Conservation (phyloP, 2,888 invertebrate genomes). For the Congeria kusceri region DNA sequence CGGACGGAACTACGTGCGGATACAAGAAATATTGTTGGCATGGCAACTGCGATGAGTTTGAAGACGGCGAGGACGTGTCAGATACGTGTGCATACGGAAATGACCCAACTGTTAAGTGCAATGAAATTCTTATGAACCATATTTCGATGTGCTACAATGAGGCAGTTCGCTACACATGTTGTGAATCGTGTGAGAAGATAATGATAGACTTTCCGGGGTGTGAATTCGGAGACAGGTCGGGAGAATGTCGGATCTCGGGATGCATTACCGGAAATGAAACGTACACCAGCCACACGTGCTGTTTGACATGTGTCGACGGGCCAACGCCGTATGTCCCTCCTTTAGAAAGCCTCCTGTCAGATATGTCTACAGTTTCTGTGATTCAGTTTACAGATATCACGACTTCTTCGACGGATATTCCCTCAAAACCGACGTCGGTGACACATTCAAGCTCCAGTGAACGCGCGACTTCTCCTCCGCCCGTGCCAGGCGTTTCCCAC, state of each 20-base stretch:
- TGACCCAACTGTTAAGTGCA: conserved; percentile 33
- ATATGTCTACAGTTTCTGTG: background rate
- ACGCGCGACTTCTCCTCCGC: background rate
- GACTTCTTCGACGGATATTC: too few relatives aligned
- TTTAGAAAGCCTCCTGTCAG: background rate
- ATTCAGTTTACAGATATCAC: too few relatives aligned
- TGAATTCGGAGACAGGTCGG: conserved; percentile 53
- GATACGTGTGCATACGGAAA: conserved; percentile 56
- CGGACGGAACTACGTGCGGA: conserved; percentile 63
- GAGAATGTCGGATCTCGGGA: conserved; percentile 18
- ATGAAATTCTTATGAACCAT: conserved; percentile 1
- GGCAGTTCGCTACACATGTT: conserved; percentile 37
- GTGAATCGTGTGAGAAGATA: conserved; percentile 37
- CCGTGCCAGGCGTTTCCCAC: background rate
- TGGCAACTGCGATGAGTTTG: conserved; percentile 47
- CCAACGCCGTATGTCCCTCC: conserved; percentile 47
- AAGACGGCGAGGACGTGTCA: conserved; percentile 33
- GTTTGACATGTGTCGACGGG: conserved; percentile 52
- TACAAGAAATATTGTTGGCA: conserved; percentile 54
- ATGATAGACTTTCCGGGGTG: conserved; percentile 37
- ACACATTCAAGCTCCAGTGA: background rate
- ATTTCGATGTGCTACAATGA: conserved; percentile 42
- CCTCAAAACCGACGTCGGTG: background rate
- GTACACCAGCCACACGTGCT: conserved; percentile 29
- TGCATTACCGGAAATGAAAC: conserved; percentile 30